Conservation (phyloP, 2,797 vertebrate genomes). For the Neoniphon sammara region DNA sequence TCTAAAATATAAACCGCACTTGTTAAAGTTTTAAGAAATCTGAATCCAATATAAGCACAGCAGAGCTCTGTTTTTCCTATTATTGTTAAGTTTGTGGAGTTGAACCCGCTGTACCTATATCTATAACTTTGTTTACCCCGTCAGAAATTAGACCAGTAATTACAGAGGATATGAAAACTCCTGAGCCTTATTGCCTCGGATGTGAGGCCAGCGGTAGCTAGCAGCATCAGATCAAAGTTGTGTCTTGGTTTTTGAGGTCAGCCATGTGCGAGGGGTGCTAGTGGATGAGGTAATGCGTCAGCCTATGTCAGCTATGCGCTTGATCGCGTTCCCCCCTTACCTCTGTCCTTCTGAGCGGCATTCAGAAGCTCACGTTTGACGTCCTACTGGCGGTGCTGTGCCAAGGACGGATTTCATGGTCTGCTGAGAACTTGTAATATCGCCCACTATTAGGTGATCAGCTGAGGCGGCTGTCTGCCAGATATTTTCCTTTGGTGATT, state of each 20-base stretch:
- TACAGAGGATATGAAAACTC: constrained; percentile 42
- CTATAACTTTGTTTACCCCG: constrained; percentile 54
- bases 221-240: constrained; percentile 57
- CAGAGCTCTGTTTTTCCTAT: neutral
- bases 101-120: constrained; percentile 31
- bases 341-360: constrained; percentile 1
- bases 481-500: constrained; percentile 39
- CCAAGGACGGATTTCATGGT: constrained; percentile 53
- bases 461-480: constrained; percentile 30
- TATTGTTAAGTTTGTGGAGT: constrained; percentile 35
- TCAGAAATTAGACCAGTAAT: constrained; percentile 46
- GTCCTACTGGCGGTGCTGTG: neutral
- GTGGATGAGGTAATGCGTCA: constrained; percentile 47
- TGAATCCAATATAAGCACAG: constrained; percentile 35
- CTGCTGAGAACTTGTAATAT: constrained; percentile 33
- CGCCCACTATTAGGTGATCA: constrained; percentile 10
- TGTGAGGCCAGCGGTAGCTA: constrained; percentile 39
- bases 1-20: constrained; percentile 32
- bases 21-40: constrained; percentile 23
- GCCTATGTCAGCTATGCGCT: constrained; percentile 9
- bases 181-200: constrained; percentile 37
- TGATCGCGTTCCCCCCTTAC: constrained; percentile 2
- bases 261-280: constrained; percentile 14
- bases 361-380: constrained; percentile 19
- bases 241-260: constrained; percentile 31